Evolutionary conservation across 2,797 vertebrate genomes (phyloP).

Genomic region (Botia kubotai): DNA sequence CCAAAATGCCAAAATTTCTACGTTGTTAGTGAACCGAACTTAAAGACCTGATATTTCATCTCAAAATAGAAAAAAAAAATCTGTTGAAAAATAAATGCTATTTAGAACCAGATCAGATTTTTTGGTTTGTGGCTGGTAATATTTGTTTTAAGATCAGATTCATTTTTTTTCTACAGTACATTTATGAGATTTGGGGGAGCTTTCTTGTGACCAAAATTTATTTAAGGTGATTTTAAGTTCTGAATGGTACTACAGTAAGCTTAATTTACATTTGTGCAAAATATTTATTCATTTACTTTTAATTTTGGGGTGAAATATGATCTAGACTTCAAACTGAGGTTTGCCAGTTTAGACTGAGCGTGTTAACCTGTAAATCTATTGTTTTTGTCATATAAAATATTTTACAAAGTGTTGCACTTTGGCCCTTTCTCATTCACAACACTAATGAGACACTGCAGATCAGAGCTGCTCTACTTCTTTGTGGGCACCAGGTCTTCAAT

Average conservation of each 20-base stretch:
- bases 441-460: conserved; percentile 67
- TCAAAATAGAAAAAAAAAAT: not conserved
- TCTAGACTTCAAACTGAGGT: not conserved
- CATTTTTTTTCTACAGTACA: no score
- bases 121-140: no score
- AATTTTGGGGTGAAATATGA: not conserved
- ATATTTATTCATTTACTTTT: not conserved
- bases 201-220: no score
- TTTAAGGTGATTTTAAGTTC: no score
- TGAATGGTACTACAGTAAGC: no score
- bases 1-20: not conserved
- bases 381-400: not conserved
- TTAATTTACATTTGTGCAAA: no score
- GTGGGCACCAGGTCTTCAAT: conserved; percentile 66
- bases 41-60: not conserved
- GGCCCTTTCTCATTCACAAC: conserved; percentile 24
- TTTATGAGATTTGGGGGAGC: no score
- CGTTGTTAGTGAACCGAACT: not conserved
- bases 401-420: not conserved
- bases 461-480: conserved; percentile 67
- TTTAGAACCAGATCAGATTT: not conserved
- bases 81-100: not conserved
- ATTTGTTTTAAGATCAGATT: no score
- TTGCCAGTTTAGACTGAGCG: no score
- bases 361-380: not conserved